A percentile compares a stretch with the other conserved stretches of the same genome.
These are phyloP conservation scores for Parauchenoglanis ngamensis DNA, from an alignment of 2,797 vertebrate genomes.

Conservation along the genomic window DNA sequence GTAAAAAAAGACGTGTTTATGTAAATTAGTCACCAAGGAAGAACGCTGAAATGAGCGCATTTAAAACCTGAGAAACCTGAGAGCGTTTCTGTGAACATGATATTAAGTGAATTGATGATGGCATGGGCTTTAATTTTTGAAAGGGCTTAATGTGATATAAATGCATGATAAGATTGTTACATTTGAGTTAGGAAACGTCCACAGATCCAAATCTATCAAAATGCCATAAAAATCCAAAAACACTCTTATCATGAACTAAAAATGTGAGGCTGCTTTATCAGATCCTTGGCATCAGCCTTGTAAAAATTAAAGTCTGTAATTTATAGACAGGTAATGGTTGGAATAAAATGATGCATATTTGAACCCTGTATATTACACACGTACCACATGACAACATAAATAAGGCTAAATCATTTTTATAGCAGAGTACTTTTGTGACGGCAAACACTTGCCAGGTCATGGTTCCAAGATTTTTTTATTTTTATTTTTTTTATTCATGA, in stretches of 20 bases:
- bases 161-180: conserved; percentile 71
- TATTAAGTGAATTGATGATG: conserved; percentile 65
- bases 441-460: conserved; percentile 64
- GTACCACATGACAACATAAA: conserved; percentile 67
- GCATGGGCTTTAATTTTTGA: conserved; percentile 65
- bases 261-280: conserved; percentile 59
- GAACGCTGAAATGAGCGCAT: neutral
- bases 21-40: conserved; percentile 2
- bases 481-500: conserved; percentile 57
- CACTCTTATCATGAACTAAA: conserved; percentile 52
- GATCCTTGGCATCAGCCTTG: conserved; percentile 49
- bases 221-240: conserved; percentile 44
- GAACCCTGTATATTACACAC: conserved; percentile 56
- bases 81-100: conserved; percentile 60
- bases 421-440: conserved; percentile 60
- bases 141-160: conserved; percentile 69
- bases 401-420: conserved; percentile 65
- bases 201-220: conserved; percentile 54
- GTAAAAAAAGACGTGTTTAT: conserved; percentile 4
- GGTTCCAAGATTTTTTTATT: conserved; percentile 54
- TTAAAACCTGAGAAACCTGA: conserved; percentile 24
- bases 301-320: conserved; percentile 51
- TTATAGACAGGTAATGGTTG: conserved; percentile 61
- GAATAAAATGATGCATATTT: conserved; percentile 61
- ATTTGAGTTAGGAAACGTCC: conserved; percentile 66